A percentile compares a stretch with the other conserved stretches of the same genome.
Evolutionary conservation across 2,797 vertebrate species (phyloP).

Genomic region (Sebastes variabilis): DNA sequence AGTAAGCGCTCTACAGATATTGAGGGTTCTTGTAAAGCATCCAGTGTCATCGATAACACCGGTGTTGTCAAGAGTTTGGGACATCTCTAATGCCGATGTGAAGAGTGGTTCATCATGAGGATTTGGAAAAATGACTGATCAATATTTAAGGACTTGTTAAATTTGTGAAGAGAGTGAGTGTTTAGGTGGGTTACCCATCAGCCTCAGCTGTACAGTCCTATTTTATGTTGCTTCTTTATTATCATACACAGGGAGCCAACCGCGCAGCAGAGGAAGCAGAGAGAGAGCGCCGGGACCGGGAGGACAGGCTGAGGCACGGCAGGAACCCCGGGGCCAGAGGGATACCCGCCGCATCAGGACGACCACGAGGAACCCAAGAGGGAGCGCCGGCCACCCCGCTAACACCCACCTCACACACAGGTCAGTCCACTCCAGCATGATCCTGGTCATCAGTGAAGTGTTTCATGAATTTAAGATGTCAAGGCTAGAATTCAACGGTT

Average conservation of each 20-base stretch:
- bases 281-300: slow-evolving; percentile 90
- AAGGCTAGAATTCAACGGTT: neutral
- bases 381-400: slow-evolving; percentile 89
- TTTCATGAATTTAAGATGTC: neutral
- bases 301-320: slow-evolving; percentile 90
- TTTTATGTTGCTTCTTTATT: neutral
- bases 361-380: slow-evolving; percentile 89
- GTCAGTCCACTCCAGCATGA: slow-evolving; percentile 7
- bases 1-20: too few species aligned
- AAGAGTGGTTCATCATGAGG: too few species aligned
- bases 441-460: neutral
- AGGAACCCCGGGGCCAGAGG: slow-evolving; percentile 89
- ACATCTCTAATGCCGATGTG: too few species aligned
- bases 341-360: slow-evolving; percentile 90
- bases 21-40: too few species aligned
- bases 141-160: too few species aligned
- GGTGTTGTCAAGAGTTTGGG: too few species aligned
- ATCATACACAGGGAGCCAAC: slow-evolving; percentile 86
- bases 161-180: neutral
- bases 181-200: neutral
- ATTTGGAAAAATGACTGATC: too few species aligned
- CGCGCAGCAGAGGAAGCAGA: slow-evolving; percentile 92
- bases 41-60: too few species aligned
- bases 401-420: slow-evolving; percentile 93
- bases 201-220: neutral